These are phyloP conservation scores for Littorina saxatilis DNA, from an alignment of 1,140 invertebrate species.

Conservation along the genomic window DNA sequence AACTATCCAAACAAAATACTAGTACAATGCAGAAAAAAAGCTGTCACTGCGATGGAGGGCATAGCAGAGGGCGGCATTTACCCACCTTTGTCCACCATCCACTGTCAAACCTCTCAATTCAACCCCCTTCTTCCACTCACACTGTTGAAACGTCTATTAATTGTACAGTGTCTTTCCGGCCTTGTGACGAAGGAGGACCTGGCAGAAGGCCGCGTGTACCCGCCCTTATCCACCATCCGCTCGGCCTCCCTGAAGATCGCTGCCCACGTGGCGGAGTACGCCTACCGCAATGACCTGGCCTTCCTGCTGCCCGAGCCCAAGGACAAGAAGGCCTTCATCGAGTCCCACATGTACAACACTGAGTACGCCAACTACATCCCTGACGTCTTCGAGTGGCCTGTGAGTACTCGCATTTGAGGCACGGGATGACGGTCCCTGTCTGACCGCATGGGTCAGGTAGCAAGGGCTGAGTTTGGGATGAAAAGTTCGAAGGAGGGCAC, in stretches of 20 bases:
- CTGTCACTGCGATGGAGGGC: no score
- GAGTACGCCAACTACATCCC: slow-evolving; percentile 78
- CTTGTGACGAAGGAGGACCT: slow-evolving; percentile 90
- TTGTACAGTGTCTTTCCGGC: no score
- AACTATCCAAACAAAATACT: no score
- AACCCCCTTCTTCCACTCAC: no score
- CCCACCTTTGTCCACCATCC: no score
- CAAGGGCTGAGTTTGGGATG: background rate
- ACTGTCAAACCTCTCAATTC: no score
- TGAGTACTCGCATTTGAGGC: slow-evolving; percentile 23
- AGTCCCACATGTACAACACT: slow-evolving; percentile 76
- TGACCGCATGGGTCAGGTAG: no score
- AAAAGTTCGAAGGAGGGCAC: no score
- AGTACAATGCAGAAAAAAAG: no score
- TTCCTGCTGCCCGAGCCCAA: slow-evolving; percentile 78
- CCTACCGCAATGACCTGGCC: slow-evolving; percentile 83
- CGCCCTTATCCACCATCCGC: slow-evolving; percentile 90
- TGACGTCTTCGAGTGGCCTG: slow-evolving; percentile 77
- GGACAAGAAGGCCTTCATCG: slow-evolving; percentile 78
- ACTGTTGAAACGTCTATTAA: no score
- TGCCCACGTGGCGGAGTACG: slow-evolving; percentile 87
- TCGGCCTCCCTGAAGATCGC: slow-evolving; percentile 94
- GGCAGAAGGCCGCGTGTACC: slow-evolving; percentile 92
- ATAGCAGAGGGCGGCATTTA: no score
- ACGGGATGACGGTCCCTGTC: no score